Evolutionary conservation across 2,888 invertebrate genomes (phyloP), one percentile per base, ranked within the genome.

Genomic region (Busseola fusca): DNA sequence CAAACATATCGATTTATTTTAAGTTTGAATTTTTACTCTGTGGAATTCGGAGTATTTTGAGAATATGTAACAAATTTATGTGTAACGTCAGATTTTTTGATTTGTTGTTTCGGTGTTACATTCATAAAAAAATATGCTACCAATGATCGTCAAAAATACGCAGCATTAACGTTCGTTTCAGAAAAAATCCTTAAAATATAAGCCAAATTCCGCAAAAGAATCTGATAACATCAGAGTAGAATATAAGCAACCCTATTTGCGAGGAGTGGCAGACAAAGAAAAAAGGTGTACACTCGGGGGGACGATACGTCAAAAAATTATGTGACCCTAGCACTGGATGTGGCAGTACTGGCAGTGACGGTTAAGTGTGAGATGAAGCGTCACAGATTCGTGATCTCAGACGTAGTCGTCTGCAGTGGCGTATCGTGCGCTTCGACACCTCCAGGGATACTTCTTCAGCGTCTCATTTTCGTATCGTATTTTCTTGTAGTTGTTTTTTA

Each of bases 271-370:
- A 89, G 90, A 92, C 89, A 91, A 92, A 92, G 92, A 91, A 93
- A 91, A 80, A 88, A 90, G 85, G 87, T 89, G 86, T 88, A 88
- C 85, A 87, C 92, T 87, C 92, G 27, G 75, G 92, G 90, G 93
- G 84, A 85, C 85, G 86, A 92, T 93, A 89, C 87, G 89, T 92
- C 91, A 91, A 91, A 92, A 91, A 92, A 92, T 92, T 91, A 91
- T 91, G 89, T 90, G 90, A 90, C 85, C 86, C 87, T 78, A 83
- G 85, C 69, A 80, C 69, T 80, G 69, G 66, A 78, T 69, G 74
- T 73, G 69, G 69, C 66, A 64, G 64, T 42, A 64, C 76, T 67
- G 69, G 69, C 66, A 60, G 65, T 64, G 69, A 81, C 69, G 69
- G 59, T 40, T 56, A 59, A 56, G 75, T 60, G 66, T 57, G 52